These are phyloP conservation scores for Psilopogon haemacephalus DNA, from an alignment of 2,113 vertebrate species.

Conservation along the genomic window DNA sequence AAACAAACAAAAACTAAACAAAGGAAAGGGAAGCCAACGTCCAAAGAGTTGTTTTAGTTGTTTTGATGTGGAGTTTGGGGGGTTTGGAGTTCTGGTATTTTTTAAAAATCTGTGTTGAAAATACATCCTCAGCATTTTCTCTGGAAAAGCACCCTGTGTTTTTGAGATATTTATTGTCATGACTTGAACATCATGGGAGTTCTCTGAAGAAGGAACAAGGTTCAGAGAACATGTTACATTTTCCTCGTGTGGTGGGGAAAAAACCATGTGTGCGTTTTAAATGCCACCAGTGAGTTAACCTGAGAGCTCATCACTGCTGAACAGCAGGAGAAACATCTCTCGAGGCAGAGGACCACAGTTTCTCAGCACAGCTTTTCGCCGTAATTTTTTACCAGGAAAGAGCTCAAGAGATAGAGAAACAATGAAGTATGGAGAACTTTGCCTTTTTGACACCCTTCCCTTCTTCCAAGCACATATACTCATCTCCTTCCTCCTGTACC, in stretches of 20 bases:
- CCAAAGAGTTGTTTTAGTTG: neutral
- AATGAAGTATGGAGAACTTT: neutral
- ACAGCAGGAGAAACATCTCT: neutral
- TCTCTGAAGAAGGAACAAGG: neutral
- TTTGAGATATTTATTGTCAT: neutral
- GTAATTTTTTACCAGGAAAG: neutral
- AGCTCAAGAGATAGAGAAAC: neutral
- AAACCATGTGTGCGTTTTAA: constrained; percentile 19
- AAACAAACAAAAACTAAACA: neutral
- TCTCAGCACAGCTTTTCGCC: neutral
- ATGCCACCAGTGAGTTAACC: neutral
- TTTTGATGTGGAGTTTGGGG: neutral
- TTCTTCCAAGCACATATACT: rapidly evolving
- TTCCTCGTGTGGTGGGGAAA: neutral
- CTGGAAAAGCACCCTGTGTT: neutral
- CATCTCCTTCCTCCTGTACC: neutral
- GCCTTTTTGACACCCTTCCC: neutral
- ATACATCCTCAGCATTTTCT: neutral
- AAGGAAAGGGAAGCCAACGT: neutral
- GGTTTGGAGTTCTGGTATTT: neutral
- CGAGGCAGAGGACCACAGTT: neutral
- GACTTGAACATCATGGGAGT: rapidly evolving
- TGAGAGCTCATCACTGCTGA: neutral
- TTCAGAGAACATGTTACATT: neutral
- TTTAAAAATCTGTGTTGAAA: neutral